Percentiles rank a stretch among this genome's conserved stretches.
Evolutionary conservation across 2,888 invertebrate species (phyloP).

Genomic region (Cyclophora punctaria): DNA sequence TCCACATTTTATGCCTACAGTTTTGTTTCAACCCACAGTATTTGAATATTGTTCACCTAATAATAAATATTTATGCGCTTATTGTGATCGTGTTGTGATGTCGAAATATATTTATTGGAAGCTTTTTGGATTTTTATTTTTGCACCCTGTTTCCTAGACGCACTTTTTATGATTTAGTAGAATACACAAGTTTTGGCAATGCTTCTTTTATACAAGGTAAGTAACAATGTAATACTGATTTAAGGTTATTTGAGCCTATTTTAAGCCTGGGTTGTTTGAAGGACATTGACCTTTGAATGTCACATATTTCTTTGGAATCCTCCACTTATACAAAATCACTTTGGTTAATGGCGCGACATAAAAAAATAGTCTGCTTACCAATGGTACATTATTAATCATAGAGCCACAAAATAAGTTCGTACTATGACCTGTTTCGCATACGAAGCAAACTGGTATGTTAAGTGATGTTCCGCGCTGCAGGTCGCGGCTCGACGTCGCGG

Average conservation of each 20-base stretch:
- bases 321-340: no score
- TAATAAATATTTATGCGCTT: slow-evolving; percentile 32
- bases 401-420: not conserved
- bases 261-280: no score
- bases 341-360: no score
- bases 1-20: no score
- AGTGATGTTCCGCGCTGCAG: slow-evolving; percentile 22
- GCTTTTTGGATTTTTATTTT: slow-evolving; percentile 54
- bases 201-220: not conserved
- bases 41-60: not conserved
- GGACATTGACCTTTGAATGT: no score
- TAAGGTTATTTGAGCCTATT: no score
- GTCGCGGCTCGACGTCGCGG: slow-evolving; percentile 59
- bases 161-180: slow-evolving; percentile 9
- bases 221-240: no score
- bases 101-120: slow-evolving; percentile 60
- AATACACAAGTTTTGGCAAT: not conserved
- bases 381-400: not conserved
- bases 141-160: slow-evolving; percentile 27
- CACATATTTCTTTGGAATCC: no score
- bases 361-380: not conserved
- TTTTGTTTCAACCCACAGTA: no score
- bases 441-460: not conserved
- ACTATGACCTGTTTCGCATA: not conserved
- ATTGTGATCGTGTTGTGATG: slow-evolving; percentile 27